These are phyloP conservation scores for Platorchestia sp. DNA, from an alignment of 1,140 invertebrate species.

Conservation along the genomic window DNA sequence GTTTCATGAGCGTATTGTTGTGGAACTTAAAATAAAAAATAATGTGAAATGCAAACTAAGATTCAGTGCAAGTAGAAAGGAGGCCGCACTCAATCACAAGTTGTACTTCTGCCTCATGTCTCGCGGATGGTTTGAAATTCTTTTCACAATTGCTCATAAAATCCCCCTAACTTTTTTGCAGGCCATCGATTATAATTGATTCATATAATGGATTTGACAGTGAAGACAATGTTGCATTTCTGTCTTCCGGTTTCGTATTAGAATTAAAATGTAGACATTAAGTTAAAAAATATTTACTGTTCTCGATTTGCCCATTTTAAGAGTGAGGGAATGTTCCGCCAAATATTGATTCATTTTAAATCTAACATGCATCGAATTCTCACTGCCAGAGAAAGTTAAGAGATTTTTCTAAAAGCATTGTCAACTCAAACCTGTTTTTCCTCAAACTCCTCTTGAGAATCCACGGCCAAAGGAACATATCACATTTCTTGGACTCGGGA, in stretches of 20 bases:
- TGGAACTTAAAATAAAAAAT: too few relatives aligned
- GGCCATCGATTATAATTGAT: too few relatives aligned
- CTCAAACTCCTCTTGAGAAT: not conserved
- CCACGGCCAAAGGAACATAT: not conserved
- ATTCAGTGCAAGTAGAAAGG: too few relatives aligned
- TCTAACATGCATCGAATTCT: not conserved
- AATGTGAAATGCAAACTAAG: too few relatives aligned
- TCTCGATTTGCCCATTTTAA: not conserved
- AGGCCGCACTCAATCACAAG: too few relatives aligned
- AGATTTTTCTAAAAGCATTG: not conserved
- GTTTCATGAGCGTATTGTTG: too few relatives aligned
- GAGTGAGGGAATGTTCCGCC: not conserved
- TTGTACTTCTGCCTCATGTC: too few relatives aligned
- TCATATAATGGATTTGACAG: too few relatives aligned
- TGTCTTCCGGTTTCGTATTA: not conserved
- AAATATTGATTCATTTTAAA: not conserved
- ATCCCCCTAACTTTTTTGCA: too few relatives aligned
- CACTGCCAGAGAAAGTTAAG: not conserved
- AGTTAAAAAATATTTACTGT: not conserved
- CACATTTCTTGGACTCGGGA: not conserved
- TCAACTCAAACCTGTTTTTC: not conserved
- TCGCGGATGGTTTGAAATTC: too few relatives aligned
- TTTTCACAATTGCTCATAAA: too few relatives aligned
- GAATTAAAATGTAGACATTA: not conserved
- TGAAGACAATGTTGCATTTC: too few relatives aligned